Conservation (phyloP, 2,113 vertebrate genomes). For the Rousettus leschenaultii region DNA sequence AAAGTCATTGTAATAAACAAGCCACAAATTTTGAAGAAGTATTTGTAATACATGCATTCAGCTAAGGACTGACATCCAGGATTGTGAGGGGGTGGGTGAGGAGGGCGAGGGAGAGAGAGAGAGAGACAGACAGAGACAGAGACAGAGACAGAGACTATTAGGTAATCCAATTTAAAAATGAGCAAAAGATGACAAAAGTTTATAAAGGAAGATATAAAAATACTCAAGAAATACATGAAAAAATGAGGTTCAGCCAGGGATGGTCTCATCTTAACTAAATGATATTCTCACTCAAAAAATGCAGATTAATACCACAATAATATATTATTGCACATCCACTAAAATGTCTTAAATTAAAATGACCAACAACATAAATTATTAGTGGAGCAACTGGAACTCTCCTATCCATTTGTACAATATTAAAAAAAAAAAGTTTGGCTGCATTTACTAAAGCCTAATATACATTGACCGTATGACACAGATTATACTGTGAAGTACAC, state of each 20-base stretch:
- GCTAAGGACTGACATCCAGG: background rate
- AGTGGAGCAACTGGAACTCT: background rate
- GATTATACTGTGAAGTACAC: background rate
- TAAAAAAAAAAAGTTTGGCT: background rate
- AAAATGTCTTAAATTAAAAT: background rate
- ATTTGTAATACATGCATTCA: background rate
- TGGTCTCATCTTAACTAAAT: background rate
- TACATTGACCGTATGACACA: background rate
- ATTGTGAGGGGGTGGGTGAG: background rate
- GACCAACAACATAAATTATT: background rate
- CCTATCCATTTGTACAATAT: background rate
- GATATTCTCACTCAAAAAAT: background rate
- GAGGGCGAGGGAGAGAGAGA: too few species aligned
- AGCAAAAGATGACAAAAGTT: background rate
- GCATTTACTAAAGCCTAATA: background rate
- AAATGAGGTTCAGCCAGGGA: background rate
- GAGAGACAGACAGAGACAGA: too few species aligned
- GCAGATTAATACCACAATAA: background rate
- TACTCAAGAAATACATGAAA: background rate
- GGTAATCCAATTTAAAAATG: background rate
- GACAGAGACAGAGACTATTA: too few species aligned
- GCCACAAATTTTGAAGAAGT: background rate
- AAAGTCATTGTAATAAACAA: background rate
- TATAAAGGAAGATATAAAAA: background rate
- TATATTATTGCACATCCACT: background rate